Evolutionary conservation across 2,113 vertebrate genomes (phyloP), one percentile per base, ranked within the genome.

Genomic region (Otus sunia): DNA sequence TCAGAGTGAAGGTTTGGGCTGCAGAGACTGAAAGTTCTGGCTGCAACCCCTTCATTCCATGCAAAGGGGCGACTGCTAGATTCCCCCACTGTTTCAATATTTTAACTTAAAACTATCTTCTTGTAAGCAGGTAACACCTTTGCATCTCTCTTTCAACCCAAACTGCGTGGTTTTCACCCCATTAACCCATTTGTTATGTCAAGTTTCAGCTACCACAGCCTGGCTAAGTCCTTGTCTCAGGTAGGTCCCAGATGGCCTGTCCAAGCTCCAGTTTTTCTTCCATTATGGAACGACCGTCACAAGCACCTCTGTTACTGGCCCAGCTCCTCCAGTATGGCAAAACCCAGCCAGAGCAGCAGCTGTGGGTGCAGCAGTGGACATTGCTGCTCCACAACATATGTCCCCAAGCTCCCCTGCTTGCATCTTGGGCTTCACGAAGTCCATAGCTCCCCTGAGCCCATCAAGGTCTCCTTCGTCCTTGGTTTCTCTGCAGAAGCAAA

Each of bases 211-310:
- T n/a, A 4, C 55, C 67, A 58, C n/a, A 30, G 23, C 32, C n/a
- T 21, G 27, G 5, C 59, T 16, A 59, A 15, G 34, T 15, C 3
- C n/a, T 9, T 41, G 14, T 27, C 32, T 50, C 37, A 9, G n/a
- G 25, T 25, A 50, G n/a, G 15, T 21, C 62, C 37, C 50, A 36
- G 27, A 16, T 8, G 11, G 45, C 27, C 45, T 3, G 2, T 4
- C 16, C 67, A 45, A 49, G 25, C 39, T 76, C 36, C 36, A 26
- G 13, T 17, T 84, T 64, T 30, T 8, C 39, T 80, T 20, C 21
- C 6, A 4, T 22, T n/a, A 11, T 27, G 4, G 32, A 49, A 23
- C 2, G 10, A 4, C 34, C 59, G 25, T 32, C 4, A 20, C 0
- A 2, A 71, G 36, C 22, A 56, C 12, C 58, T 56, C 39, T 20